Conservation (phyloP, 2,113 vertebrate genomes). For the Lamprotornis superbus region DNA sequence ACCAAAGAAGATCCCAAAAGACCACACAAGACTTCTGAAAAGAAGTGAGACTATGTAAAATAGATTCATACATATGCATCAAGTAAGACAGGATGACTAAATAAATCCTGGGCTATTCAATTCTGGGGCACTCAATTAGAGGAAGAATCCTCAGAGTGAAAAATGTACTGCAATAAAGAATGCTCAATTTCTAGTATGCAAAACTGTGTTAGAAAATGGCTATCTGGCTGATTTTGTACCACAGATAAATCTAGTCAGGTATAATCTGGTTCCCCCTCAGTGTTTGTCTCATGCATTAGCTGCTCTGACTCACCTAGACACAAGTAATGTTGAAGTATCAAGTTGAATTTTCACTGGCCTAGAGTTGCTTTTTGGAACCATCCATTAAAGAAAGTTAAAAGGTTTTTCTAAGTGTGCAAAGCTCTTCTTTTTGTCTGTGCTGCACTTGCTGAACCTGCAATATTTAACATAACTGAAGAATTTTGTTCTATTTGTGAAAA, state of each 20-base stretch:
- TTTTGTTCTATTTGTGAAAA: not conserved
- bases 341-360: not conserved
- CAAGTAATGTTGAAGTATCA: fast-evolving
- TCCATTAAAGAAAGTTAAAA: not conserved
- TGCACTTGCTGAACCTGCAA: not conserved
- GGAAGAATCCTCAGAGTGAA: not conserved
- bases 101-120: not conserved
- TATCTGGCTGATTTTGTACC: not conserved
- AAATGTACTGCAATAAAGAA: fast-evolving
- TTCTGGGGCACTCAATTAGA: not conserved
- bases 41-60: not conserved
- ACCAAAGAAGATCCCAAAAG: not conserved
- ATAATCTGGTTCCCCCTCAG: not conserved
- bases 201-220: not conserved
- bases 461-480: not conserved
- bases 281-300: not conserved
- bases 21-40: not conserved
- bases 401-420: not conserved
- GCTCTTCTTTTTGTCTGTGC: not conserved
- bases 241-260: not conserved
- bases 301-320: not conserved
- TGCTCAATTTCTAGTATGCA: not conserved
- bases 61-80: not conserved
- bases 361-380: not conserved
- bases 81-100: not conserved